Conservation (phyloP, 2,888 invertebrate species). For the Sepioteuthis lessoniana region DNA sequence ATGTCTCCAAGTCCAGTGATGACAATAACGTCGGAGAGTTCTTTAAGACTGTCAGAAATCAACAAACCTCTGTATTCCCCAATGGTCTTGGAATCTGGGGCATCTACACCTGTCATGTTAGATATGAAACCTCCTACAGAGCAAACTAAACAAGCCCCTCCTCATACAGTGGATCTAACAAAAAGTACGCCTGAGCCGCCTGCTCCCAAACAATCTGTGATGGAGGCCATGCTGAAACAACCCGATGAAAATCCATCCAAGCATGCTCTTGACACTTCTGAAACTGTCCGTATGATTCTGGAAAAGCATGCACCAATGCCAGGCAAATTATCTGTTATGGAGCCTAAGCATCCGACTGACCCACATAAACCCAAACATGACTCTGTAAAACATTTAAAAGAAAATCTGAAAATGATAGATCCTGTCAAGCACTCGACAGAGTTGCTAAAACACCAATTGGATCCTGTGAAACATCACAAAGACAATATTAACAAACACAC, state of each 20-base stretch:
- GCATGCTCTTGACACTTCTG: conserved; percentile 25
- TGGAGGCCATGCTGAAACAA: conserved; percentile 44
- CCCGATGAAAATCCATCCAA: conserved; percentile 42
- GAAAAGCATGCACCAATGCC: conserved; percentile 44
- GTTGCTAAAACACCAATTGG: background rate
- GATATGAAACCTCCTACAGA: background rate
- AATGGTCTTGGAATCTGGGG: background rate
- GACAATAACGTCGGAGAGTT: background rate
- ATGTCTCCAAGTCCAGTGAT: conserved; percentile 38
- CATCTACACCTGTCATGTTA: background rate
- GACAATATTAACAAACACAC: conserved; percentile 36
- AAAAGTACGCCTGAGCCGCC: background rate
- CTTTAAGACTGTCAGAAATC: conserved; percentile 25
- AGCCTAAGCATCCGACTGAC: conserved; percentile 1
- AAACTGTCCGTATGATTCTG: conserved; percentile 43
- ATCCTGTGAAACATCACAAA: background rate
- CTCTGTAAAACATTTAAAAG: background rate
- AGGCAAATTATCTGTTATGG: background rate
- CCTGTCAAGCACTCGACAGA: background rate
- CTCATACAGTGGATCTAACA: background rate
- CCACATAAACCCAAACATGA: background rate
- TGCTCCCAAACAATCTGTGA: conserved; percentile 36
- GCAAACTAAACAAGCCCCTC: background rate
- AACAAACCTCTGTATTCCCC: conserved; percentile 37
- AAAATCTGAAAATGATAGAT: conserved; percentile 3